Evolutionary conservation across 2,888 invertebrate genomes (phyloP).

Genomic region (Drosophila antonietae): DNA sequence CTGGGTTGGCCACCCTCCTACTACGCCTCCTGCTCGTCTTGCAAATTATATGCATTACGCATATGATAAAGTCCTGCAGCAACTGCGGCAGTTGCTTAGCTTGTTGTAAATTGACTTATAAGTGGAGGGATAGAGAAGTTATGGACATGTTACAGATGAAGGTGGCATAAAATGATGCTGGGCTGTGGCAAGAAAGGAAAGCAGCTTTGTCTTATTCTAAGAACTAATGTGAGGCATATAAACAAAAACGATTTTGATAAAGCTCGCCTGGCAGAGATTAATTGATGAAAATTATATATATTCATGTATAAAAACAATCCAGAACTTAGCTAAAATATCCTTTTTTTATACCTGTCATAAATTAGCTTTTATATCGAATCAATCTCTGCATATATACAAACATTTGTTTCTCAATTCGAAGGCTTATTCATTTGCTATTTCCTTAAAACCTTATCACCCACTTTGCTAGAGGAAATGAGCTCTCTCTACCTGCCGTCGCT

Average conservation of each 20-base stretch:
- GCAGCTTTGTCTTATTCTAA: background rate
- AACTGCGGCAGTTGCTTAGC: conserved; percentile 9
- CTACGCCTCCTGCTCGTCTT: conserved; percentile 1
- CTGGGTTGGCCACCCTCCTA: conserved; percentile 21
- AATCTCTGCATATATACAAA: background rate
- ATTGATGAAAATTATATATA: background rate
- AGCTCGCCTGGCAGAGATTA: too few relatives aligned
- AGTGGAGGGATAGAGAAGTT: conserved; percentile 30
- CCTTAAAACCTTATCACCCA: background rate
- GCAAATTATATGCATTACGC: conserved; percentile 78
- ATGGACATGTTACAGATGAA: conserved; percentile 1
- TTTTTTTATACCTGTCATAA: too few relatives aligned
- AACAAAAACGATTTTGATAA: too few relatives aligned
- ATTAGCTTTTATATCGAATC: background rate
- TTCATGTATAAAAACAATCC: background rate
- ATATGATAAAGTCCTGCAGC: conserved; percentile 45
- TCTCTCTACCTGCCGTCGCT: background rate
- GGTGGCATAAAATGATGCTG: background rate
- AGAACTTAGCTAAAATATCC: background rate
- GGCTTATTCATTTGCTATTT: background rate
- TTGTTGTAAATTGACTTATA: conserved; percentile 73
- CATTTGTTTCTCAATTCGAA: background rate
- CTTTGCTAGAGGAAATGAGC: background rate
- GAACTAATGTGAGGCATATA: background rate
- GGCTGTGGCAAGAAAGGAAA: background rate